A percentile compares a stretch with the other conserved stretches of the same genome.
Evolutionary conservation across 2,797 vertebrate genomes (phyloP).

Genomic region (Lophura swinhoii): DNA sequence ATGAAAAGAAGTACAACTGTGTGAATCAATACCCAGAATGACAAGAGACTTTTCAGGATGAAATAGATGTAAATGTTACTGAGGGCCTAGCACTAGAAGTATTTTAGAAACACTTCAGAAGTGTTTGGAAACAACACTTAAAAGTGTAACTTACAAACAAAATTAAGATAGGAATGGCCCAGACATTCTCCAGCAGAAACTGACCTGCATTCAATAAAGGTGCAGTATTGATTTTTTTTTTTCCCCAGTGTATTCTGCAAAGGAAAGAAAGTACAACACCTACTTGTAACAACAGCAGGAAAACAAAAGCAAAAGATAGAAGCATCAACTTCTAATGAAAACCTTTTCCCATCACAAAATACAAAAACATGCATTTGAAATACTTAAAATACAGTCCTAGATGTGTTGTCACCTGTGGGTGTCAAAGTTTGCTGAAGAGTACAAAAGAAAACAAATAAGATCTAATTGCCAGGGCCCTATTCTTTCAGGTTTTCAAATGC

Average conservation of each 20-base stretch:
- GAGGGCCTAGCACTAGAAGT: neutral
- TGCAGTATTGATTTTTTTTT: neutral
- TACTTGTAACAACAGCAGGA: neutral
- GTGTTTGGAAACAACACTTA: neutral
- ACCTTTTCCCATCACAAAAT: neutral
- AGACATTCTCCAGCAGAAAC: neutral
- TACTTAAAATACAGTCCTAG: neutral
- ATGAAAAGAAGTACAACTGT: neutral
- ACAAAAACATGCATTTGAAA: neutral
- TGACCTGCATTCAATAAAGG: neutral
- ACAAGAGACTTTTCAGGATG: neutral
- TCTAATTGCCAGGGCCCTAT: neutral
- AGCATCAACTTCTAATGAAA: neutral
- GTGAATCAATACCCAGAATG: neutral
- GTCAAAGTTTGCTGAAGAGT: neutral
- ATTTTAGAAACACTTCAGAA: neutral
- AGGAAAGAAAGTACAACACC: neutral
- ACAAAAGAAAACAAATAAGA: neutral
- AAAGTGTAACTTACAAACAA: neutral
- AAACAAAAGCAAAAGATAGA: neutral
- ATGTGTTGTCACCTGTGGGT: neutral
- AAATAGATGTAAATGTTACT: constrained; percentile 13
- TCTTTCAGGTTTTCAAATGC: neutral
- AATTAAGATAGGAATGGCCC: neutral
- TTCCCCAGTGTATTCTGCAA: neutral